Percentiles rank a stretch among this genome's conserved stretches.
Evolutionary conservation across 1,140 invertebrate species (phyloP).

Genomic region (Drosophila tristis): DNA sequence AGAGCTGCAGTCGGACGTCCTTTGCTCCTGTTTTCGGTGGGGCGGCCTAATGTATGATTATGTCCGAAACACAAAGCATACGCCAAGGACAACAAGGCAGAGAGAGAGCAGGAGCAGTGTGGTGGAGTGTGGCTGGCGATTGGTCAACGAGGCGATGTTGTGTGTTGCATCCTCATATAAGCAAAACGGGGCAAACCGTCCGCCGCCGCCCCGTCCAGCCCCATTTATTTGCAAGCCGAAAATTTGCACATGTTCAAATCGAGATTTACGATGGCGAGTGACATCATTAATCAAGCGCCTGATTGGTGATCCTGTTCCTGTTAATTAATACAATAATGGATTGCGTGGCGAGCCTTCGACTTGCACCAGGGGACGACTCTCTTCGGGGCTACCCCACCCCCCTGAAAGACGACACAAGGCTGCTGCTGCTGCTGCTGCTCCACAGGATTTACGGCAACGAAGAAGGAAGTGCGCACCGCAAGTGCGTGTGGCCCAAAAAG

Average conservation of each 20-base stretch:
- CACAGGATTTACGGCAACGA: conserved; percentile 48
- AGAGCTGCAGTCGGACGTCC: no score
- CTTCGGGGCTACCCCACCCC: conserved; percentile 18
- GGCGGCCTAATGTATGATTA: conserved; percentile 71
- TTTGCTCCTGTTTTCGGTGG: conserved; percentile 3
- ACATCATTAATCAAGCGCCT: conserved; percentile 85
- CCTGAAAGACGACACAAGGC: conserved; percentile 42
- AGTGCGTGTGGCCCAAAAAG: conserved; percentile 30
- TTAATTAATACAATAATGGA: conserved; percentile 85
- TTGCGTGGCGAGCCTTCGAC: conserved; percentile 48
- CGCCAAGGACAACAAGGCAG: conserved; percentile 29
- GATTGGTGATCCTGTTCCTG: conserved; percentile 85
- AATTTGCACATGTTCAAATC: conserved; percentile 84
- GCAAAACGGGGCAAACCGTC: no score
- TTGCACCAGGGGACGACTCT: no score
- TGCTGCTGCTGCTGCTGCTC: neutral
- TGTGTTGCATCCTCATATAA: conserved; percentile 9
- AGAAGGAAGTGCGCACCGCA: conserved; percentile 49
- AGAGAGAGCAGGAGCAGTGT: neutral
- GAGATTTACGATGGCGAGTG: conserved; percentile 84
- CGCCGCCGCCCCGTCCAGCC: conserved; percentile 24
- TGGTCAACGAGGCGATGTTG: conserved; percentile 52
- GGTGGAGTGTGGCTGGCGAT: conserved; percentile 34
- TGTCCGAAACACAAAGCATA: conserved; percentile 58
- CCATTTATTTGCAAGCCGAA: conserved; percentile 74